Evolutionary conservation across 2,888 invertebrate genomes (phyloP), one percentile per base, ranked within the genome.

Genomic region (Lomographa bimaculata): DNA sequence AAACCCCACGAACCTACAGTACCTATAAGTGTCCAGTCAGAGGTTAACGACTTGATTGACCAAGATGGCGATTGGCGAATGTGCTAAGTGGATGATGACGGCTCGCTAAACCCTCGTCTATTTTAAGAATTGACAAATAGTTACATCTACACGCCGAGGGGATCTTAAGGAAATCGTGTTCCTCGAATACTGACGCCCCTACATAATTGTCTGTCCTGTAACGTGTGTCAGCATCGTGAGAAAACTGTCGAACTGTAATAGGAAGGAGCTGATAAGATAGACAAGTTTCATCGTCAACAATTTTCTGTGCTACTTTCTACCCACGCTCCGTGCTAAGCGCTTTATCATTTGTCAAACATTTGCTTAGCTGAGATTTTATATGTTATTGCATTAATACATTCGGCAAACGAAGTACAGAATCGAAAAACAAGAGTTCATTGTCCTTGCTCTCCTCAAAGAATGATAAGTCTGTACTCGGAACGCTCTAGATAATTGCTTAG

Each of bases 11-110:
- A 44, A 38, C 19, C 29, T 25, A 44, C 33, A 37, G 30, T 40
- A 42, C 44, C 38, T 50, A 33, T 47, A 59, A 61, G 60, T 54
- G 60, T 54, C 57, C 61, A 53, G 42, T 43, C 57, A 56, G 53
- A 76, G 84, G 85, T 85, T 83, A 86, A 86, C 79, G 73, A 83
- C 77, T 77, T 82, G 81, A 84, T 85, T 80, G 79, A 65, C 64
- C 70, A 80, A 77, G 78, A 81, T 79, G 81, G 77, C 82, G 78
- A 73, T 73, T 72, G 56, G 75, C 73, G 64, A 79, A 79, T 71
- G 80, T 81, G 80, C 70, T 84, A 85, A 85, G 79, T 84, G 82
- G 75, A 81, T 83, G 80, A 85, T 84, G 79, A 73, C 74, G 61
- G 72, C 58, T 58, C 49, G 60, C 59, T 62, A 62, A 67, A 64